Base-by-base conservation (phyloP, 2,888 invertebrate genomes). In the Troglohyphantes excavatus region DNA sequence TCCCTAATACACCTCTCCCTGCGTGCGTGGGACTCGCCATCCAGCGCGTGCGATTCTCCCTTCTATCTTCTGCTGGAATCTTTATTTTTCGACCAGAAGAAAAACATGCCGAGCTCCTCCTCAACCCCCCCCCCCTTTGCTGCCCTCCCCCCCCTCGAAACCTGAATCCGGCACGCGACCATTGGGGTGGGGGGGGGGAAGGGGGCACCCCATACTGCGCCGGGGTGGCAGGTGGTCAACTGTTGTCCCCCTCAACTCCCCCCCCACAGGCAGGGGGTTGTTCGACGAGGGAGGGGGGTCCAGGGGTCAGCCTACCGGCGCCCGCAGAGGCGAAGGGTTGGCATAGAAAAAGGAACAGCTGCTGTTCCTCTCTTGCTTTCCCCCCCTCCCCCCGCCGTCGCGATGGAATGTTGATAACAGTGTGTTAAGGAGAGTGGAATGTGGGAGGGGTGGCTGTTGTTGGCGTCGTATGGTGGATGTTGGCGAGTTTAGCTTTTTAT, bases 361-460 rank as follows among this genome's bases (percentile, higher is more conserved):
- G 78, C 81, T 68, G 88, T 82, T 88, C 82, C 75, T 76, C 17
- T 53, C 53, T 53, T 17, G 13, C 33, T 9, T 33, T 33, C 33
- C 9, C 9, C 33, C 84, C 68, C 59, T 23, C 75, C 67, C 65
- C 75, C 39, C 53, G 75, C 82, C 46, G 75, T 68, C 82, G 89
- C 76, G 89, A 78, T 89, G 89, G 89, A 89, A 89, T 89, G 83
- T 89, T 78, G 89, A 78, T 84, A 89, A 83, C 78, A 76, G 83
- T 78, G 82, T 82, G 88, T 68, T 75, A 88, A 75, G 81, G 53
- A 82, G 75, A 68, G 87, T 73, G 79, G 79, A 81, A 75, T 87
- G 87, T 26, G 2, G 53, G 0, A 17, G 2, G 19, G 67, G 59
- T 43, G 27, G n/a, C 27, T 21, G 26, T 3, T 19, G 0, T 82